Evolutionary conservation across 2,113 vertebrate species (phyloP).

Genomic region (Heterochromis multidens): DNA sequence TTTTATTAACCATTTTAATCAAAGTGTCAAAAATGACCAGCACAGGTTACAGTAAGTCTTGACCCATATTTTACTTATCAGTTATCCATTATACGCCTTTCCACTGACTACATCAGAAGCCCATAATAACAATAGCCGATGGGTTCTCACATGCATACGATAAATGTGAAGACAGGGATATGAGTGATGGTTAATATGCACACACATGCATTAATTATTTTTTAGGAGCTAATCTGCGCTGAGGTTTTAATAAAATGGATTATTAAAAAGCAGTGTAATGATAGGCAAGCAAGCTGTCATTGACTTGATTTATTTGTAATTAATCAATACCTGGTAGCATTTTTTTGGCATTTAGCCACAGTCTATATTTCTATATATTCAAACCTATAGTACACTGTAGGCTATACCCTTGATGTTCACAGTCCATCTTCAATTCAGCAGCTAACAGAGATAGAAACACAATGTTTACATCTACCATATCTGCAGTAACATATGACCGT

Average conservation of each 20-base stretch:
- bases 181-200: neutral
- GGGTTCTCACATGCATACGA: neutral
- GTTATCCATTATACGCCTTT: neutral
- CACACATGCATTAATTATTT: neutral
- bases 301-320: conserved; percentile 27
- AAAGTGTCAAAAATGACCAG: neutral
- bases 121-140: neutral
- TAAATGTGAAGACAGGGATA: neutral
- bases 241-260: conserved; percentile 29
- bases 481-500: neutral
- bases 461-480: neutral
- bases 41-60: neutral
- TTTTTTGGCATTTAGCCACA: neutral
- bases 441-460: neutral
- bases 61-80: neutral
- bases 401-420: neutral
- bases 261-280: conserved; percentile 10
- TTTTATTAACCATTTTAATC: neutral
- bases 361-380: neutral
- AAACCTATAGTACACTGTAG: neutral
- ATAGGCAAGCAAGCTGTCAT: neutral
- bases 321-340: conserved; percentile 17
- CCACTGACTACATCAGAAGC: neutral
- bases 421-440: neutral
- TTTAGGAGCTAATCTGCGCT: conserved; percentile 2